phyloP scores from a whole-genome alignment of 2,797 vertebrate species.

The Platalea minor region DNA sequence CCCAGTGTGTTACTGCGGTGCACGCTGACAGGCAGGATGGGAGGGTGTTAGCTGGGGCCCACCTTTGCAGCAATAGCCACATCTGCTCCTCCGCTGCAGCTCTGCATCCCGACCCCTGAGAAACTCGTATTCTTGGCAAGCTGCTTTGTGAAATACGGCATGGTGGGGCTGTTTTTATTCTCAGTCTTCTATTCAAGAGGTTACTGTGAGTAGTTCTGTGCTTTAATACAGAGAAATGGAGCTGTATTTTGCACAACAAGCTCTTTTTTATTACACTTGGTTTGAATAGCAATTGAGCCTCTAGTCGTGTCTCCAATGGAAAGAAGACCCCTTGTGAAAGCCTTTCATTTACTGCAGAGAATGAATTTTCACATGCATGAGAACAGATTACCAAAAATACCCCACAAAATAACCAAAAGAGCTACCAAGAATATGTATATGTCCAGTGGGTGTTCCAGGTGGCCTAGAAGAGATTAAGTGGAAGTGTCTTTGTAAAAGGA shows the following conservation, averaged over 20 bases:
- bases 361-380: not conserved
- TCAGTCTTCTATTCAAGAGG: slow-evolving; percentile 32
- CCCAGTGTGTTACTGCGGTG: accelerated
- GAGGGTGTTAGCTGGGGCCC: not conserved
- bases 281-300: slow-evolving; percentile 58
- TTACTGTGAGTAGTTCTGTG: slow-evolving; percentile 48
- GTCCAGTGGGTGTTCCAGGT: not conserved
- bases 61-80: not conserved
- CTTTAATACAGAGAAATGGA: slow-evolving; percentile 63
- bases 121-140: slow-evolving; percentile 39
- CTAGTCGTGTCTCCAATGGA: slow-evolving; percentile 26
- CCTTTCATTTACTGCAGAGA: slow-evolving; percentile 36
- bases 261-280: slow-evolving; percentile 56
- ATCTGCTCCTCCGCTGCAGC: not conserved
- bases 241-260: slow-evolving; percentile 53
- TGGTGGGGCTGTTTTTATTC: slow-evolving; percentile 41
- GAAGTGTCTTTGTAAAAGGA: slow-evolving; percentile 20
- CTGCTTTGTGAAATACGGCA: slow-evolving; percentile 12
- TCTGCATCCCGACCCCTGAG: not conserved
- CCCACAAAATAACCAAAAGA: not conserved
- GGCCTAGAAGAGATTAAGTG: not conserved
- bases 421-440: not conserved
- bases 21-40: accelerated
- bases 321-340: slow-evolving; percentile 50
- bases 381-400: slow-evolving; percentile 37